A percentile compares a stretch with the other conserved stretches of the same genome.
Conservation (phyloP, 2,888 invertebrate species). For the Ormyrus nitidulus region DNA sequence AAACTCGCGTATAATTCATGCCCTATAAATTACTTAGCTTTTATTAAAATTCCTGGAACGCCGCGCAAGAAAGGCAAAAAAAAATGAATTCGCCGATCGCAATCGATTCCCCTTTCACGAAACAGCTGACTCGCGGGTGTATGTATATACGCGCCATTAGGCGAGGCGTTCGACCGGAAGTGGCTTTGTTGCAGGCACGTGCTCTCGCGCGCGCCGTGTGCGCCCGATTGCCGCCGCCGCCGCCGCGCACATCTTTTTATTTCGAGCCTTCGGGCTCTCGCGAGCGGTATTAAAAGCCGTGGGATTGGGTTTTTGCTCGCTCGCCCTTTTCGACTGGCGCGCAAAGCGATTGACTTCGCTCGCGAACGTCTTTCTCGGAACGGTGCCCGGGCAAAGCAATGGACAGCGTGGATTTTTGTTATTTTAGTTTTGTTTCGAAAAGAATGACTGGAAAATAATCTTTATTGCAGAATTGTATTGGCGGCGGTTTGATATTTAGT, state of each 20-base stretch:
- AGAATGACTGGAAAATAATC: too few relatives aligned
- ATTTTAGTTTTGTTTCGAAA: background rate
- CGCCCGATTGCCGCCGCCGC: conserved; percentile 16
- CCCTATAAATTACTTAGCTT: conserved; percentile 26
- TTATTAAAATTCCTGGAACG: conserved; percentile 33
- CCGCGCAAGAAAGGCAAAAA: conserved; percentile 1
- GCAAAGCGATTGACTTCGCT: too few relatives aligned
- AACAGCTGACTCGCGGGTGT: background rate
- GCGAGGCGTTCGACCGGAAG: conserved; percentile 2
- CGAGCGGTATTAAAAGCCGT: conserved; percentile 36
- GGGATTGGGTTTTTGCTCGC: conserved; percentile 6
- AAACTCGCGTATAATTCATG: conserved; percentile 22
- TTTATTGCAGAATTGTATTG: too few relatives aligned
- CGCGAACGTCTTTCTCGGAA: background rate
- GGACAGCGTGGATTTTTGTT: background rate
- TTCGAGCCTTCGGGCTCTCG: background rate
- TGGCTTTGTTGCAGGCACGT: conserved; percentile 3
- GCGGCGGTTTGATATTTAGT: too few relatives aligned
- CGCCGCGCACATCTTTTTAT: background rate
- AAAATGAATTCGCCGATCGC: conserved; percentile 18
- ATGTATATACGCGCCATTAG: background rate
- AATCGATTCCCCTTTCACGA: conserved; percentile 24
- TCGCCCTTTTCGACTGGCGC: too few relatives aligned
- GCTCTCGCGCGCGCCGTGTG: conserved; percentile 18
- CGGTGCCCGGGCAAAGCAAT: background rate